A percentile compares a stretch with the other conserved stretches of the same genome.
phyloP scores from a whole-genome alignment of 2,888 invertebrate genomes.

The Nezara viridula region DNA sequence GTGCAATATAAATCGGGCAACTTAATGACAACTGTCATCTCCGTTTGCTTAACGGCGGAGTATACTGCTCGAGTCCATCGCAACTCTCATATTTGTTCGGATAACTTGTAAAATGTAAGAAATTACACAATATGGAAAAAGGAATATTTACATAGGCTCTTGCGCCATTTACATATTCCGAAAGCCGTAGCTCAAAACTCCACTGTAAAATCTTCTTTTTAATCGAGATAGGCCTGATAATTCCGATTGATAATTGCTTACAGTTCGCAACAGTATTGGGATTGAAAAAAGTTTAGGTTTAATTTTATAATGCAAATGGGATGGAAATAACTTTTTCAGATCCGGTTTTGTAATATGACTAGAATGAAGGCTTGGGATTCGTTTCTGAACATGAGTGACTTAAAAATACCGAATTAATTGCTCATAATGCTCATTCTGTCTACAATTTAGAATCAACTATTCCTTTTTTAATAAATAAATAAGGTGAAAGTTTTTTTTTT shows the following conservation, averaged over 20 bases:
- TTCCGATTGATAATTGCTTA: slow-evolving; percentile 34
- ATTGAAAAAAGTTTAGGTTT: not conserved
- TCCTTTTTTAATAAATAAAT: not conserved
- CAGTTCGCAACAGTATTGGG: not conserved
- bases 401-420: slow-evolving; percentile 31
- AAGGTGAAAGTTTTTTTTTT: slow-evolving; percentile 6
- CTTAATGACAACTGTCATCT: slow-evolving; percentile 34
- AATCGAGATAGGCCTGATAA: not conserved
- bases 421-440: not conserved
- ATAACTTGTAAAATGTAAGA: slow-evolving; percentile 36
- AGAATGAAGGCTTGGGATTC: not conserved
- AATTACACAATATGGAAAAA: slow-evolving; percentile 28
- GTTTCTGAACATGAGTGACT: slow-evolving; percentile 16
- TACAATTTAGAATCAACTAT: not conserved
- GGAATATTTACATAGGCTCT: not conserved
- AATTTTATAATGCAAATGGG: slow-evolving; percentile 33
- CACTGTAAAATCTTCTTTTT: not conserved
- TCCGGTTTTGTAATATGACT: slow-evolving; percentile 5
- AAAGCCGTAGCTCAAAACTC: not conserved
- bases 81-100: slow-evolving; percentile 33
- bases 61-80: not conserved
- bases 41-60: not conserved
- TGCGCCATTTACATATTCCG: not conserved
- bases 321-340: slow-evolving; percentile 24
- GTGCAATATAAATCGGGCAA: slow-evolving; percentile 16